Evolutionary conservation across 1,140 invertebrate genomes (phyloP).

Genomic region (Bombyx mandarina): DNA sequence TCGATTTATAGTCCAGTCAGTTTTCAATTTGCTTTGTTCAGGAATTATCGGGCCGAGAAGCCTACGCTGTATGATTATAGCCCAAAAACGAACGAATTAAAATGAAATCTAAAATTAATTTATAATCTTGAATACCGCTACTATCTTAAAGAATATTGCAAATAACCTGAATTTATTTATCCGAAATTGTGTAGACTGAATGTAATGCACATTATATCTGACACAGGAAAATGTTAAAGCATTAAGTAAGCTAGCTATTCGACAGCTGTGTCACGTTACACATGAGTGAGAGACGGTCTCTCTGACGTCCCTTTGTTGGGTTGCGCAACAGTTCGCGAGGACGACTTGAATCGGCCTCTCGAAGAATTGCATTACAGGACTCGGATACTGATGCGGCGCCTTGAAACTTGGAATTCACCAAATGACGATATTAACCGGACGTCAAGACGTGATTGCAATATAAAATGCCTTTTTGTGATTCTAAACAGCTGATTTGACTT

Average conservation of each 20-base stretch:
- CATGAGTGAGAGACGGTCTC: conserved; percentile 16
- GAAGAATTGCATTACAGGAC: conserved; percentile 11
- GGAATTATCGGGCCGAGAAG: no score
- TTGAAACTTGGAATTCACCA: conserved; percentile 11
- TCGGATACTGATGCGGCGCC: conserved; percentile 8
- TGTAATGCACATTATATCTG: neutral
- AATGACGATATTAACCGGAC: conserved; percentile 12
- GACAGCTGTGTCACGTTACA: conserved; percentile 43
- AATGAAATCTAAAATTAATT: no score
- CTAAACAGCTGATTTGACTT: conserved; percentile 2
- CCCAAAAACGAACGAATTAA: no score
- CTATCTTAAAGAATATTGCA: no score
- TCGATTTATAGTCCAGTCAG: no score
- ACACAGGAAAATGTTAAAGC: conserved; percentile 42
- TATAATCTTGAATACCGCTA: no score
- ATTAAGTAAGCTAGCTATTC: conserved; percentile 21
- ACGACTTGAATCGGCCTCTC: conserved; percentile 15
- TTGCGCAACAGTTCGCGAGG: conserved; percentile 40
- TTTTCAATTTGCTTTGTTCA: no score
- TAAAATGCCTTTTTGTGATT: conserved; percentile 1
- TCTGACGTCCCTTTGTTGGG: conserved; percentile 31
- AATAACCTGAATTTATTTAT: no score
- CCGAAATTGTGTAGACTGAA: no score
- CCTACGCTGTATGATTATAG: no score
- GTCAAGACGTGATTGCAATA: conserved; percentile 5